Conservation (phyloP, 2,888 invertebrate genomes). For the Sericinus montela region DNA sequence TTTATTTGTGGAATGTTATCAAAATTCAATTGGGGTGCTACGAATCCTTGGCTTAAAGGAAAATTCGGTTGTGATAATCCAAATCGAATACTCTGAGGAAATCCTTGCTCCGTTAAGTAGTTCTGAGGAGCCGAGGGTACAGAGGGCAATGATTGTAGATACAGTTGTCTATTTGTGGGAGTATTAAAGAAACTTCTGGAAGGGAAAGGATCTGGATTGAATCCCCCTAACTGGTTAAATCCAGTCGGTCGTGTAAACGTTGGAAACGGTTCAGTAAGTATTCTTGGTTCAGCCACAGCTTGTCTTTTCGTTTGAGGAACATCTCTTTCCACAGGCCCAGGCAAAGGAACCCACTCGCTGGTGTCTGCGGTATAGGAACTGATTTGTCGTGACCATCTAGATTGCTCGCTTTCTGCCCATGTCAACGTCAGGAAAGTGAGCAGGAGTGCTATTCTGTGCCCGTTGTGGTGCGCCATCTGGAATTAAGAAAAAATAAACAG, state of each 20-base stretch:
- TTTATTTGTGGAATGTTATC: slow-evolving; percentile 49
- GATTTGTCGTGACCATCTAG: slow-evolving; percentile 73
- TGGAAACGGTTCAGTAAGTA: slow-evolving; percentile 63
- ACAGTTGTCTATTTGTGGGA: slow-evolving; percentile 57
- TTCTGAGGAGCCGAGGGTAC: slow-evolving; percentile 71
- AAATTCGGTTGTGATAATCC: slow-evolving; percentile 63
- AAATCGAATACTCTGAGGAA: slow-evolving; percentile 62
- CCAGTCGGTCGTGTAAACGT: slow-evolving; percentile 38
- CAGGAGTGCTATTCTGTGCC: slow-evolving; percentile 45
- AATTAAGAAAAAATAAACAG: slow-evolving; percentile 27
- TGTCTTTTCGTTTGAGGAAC: slow-evolving; percentile 57
- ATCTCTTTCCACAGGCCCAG: slow-evolving; percentile 52
- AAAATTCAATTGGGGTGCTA: slow-evolving; percentile 54
- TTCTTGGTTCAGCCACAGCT: slow-evolving; percentile 68
- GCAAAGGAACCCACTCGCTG: slow-evolving; percentile 67
- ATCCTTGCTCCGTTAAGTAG: slow-evolving; percentile 63
- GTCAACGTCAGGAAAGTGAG: slow-evolving; percentile 42
- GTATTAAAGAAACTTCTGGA: slow-evolving; percentile 52
- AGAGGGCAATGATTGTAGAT: slow-evolving; percentile 57
- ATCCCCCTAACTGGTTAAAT: slow-evolving; percentile 42
- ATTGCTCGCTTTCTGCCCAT: slow-evolving; percentile 45
- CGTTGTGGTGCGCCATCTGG: slow-evolving; percentile 60
- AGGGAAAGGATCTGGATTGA: slow-evolving; percentile 52
- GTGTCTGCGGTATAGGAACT: slow-evolving; percentile 69
- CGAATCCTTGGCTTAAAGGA: slow-evolving; percentile 61